Evolutionary conservation across 2,113 vertebrate genomes (phyloP).

Genomic region (Myotis davidii): DNA sequence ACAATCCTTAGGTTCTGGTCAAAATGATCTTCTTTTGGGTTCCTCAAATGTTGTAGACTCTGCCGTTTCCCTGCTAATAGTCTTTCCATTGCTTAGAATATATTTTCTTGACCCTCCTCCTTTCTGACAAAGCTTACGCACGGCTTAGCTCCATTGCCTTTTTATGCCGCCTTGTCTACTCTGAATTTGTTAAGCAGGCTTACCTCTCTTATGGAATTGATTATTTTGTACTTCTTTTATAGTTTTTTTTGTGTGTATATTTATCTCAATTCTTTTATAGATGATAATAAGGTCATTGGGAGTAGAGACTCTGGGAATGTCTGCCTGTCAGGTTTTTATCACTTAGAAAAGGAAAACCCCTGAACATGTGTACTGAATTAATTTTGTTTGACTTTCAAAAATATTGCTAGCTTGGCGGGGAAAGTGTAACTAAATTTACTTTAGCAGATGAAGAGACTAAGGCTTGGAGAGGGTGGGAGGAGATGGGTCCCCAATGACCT

Average conservation of each 20-base stretch:
- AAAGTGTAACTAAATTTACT: neutral
- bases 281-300: neutral
- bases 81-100: neutral
- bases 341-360: neutral
- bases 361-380: neutral
- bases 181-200: neutral
- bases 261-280: neutral
- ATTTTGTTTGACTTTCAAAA: neutral
- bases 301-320: neutral
- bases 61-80: neutral
- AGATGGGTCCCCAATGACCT: neutral
- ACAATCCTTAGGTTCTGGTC: neutral
- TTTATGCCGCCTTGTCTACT: neutral
- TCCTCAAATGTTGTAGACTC: neutral
- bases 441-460: neutral
- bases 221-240: neutral
- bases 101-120: neutral
- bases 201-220: neutral
- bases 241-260: neutral
- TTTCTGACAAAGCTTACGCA: neutral
- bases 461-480: neutral
- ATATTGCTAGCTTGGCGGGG: neutral
- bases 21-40: neutral
- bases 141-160: neutral
- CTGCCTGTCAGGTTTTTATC: neutral